phyloP scores from a whole-genome alignment of 2,888 invertebrate genomes.

The Eupithecia tripunctaria region DNA sequence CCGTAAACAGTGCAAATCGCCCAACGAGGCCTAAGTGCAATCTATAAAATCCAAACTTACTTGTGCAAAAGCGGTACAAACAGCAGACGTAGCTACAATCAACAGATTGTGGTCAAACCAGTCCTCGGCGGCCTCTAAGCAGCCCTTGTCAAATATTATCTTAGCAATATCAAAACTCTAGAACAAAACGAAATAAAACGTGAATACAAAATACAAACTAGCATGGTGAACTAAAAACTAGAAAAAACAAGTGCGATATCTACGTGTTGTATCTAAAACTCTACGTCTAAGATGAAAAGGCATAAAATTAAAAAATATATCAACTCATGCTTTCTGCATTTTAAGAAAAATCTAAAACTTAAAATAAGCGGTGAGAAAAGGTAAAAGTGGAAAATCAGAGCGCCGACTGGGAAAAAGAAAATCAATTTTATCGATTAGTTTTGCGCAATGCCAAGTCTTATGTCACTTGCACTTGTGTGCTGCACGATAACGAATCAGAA shows the following conservation, averaged over 20 bases:
- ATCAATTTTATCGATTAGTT: background rate
- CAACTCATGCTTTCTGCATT: background rate
- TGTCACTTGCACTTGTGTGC: background rate
- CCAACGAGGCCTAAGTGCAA: constrained; percentile 59
- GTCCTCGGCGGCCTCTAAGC: constrained; percentile 96
- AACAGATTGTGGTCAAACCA: constrained; percentile 98
- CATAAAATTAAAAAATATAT: background rate
- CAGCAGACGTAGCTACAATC: constrained; percentile 94
- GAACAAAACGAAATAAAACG: constrained; percentile 72
- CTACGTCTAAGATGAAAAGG: background rate
- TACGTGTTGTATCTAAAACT: background rate
- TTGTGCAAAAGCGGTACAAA: constrained; percentile 96
- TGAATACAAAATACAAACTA: constrained; percentile 45
- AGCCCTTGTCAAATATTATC: constrained; percentile 96
- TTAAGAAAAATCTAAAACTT: background rate
- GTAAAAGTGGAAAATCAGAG: background rate
- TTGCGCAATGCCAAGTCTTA: background rate
- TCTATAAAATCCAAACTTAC: constrained; percentile 85
- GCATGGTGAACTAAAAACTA: constrained; percentile 10
- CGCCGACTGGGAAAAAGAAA: background rate
- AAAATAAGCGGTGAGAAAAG: background rate
- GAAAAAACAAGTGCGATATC: constrained; percentile 4
- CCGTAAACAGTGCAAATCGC: too few relatives aligned
- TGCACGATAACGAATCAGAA: background rate
- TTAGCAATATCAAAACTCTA: constrained; percentile 92